A percentile compares a stretch with the other conserved stretches of the same genome.
Evolutionary conservation across 37 sponge, comb jelly and placozoan genomes (phyloP).

Genomic region (Oscarella lobularis): DNA sequence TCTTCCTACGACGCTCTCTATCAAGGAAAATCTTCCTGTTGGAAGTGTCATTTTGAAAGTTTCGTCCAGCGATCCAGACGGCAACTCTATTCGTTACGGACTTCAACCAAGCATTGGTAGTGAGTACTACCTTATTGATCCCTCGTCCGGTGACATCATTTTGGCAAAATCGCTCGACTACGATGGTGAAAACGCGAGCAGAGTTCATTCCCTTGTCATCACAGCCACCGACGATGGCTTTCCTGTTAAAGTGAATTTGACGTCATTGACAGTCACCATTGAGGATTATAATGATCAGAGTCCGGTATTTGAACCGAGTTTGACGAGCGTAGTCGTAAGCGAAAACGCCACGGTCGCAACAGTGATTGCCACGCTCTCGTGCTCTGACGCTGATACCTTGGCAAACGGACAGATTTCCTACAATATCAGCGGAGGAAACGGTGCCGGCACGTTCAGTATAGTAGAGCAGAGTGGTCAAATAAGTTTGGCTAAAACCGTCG

Average conservation of each 20-base stretch:
- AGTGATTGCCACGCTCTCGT: conserved; percentile 13
- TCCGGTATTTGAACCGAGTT: background rate
- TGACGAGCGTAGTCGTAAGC: background rate
- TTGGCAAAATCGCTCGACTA: background rate
- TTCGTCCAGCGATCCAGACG: background rate
- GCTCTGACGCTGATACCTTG: conserved; percentile 29
- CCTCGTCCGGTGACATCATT: background rate
- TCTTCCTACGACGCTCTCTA: background rate
- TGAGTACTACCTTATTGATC: background rate
- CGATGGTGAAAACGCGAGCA: background rate
- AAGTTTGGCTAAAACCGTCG: background rate
- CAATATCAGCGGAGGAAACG: background rate
- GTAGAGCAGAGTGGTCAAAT: background rate
- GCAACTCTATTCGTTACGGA: background rate
- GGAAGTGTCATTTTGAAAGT: background rate
- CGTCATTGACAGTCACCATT: background rate
- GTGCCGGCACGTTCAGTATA: background rate
- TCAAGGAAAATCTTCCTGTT: background rate
- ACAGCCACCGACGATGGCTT: background rate
- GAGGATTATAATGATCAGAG: background rate
- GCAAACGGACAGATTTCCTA: conserved; percentile 40
- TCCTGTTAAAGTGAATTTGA: background rate
- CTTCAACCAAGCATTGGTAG: background rate
- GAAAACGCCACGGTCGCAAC: conserved; percentile 15
- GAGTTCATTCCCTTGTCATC: background rate